Conservation (phyloP, 2,113 vertebrate species). For the Lota lota region DNA sequence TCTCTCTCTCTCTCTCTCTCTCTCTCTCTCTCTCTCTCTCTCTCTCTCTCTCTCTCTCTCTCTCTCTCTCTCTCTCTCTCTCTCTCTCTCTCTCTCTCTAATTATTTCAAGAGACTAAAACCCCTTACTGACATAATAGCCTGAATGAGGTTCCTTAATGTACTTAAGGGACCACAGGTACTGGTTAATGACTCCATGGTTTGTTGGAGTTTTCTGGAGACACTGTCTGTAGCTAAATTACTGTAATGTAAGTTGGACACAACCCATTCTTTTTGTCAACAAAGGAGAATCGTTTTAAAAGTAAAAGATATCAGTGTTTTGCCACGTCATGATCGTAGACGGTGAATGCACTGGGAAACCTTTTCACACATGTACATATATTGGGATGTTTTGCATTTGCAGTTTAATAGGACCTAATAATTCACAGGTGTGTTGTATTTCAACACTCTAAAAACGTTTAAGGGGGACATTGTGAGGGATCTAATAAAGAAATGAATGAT, state of each 20-base stretch:
- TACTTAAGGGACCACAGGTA: neutral
- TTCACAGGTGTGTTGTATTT: no score
- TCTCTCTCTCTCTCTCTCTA: slow-evolving; percentile 1
- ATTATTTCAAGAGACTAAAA: neutral
- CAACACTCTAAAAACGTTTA: no score
- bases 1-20: neutral
- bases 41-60: neutral
- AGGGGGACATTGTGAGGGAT: no score
- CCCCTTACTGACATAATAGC: neutral
- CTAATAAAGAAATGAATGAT: no score
- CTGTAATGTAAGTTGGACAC: neutral
- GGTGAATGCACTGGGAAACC: neutral
- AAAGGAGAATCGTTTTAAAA: no score
- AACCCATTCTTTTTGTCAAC: neutral
- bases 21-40: neutral
- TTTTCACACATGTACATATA: neutral
- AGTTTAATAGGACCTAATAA: no score
- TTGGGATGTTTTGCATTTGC: neutral
- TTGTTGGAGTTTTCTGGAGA: neutral
- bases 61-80: neutral
- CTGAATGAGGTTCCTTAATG: neutral
- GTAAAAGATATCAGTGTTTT: no score
- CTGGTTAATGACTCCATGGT: neutral
- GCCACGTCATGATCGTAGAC: no score
- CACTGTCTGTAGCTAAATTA: neutral